Evolutionary conservation across 2,888 invertebrate genomes (phyloP), one percentile per base, ranked within the genome.

Genomic region (Branchellion lobata): DNA sequence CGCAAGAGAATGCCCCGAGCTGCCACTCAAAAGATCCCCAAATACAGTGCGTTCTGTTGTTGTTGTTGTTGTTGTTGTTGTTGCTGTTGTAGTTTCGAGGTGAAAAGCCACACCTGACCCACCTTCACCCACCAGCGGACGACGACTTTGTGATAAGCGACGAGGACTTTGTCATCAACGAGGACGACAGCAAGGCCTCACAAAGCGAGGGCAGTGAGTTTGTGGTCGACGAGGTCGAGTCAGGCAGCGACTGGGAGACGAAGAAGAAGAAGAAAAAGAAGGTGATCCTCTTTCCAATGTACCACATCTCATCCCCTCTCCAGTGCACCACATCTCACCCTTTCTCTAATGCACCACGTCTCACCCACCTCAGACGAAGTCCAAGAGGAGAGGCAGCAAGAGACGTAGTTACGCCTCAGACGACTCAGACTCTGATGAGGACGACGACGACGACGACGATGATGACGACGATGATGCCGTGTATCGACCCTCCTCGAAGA

Each of bases 181-280:
- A 80, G 57, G 74, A 76, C 0, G 73, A 47, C 24, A 68, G 53
- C 5, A 81, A 81, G 36, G 73, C 79, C 68, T 79, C 79, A 18
- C 71, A 75, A 31, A 80, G 80, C 0, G 84, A 84, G 29, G 86
- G 86, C 83, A 86, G 86, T 82, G 87, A 86, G 82, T 86, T 85
- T 81, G 82, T 84, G 11, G 84, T 84, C 18, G 82, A 81, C 3
- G 85, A 84, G 18, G 85, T 84, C 11, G 86, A 86, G 11, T 86
- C 86, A 14, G 86, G 84, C 18, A 86, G 86, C 82, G 86, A 86
- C 80, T 86, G 86, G 86, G 87, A 85, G 80, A 80, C 24, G 73
- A 79, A 73, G 40, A 61, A 47, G 27, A 71, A 78, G 71, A 34
- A 24, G n/a, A 11, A 33, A 3, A 31, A 74, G 36, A 0, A n/a